phyloP scores from a whole-genome alignment of 1,140 invertebrate genomes.

The Tetramorium alpestre region DNA sequence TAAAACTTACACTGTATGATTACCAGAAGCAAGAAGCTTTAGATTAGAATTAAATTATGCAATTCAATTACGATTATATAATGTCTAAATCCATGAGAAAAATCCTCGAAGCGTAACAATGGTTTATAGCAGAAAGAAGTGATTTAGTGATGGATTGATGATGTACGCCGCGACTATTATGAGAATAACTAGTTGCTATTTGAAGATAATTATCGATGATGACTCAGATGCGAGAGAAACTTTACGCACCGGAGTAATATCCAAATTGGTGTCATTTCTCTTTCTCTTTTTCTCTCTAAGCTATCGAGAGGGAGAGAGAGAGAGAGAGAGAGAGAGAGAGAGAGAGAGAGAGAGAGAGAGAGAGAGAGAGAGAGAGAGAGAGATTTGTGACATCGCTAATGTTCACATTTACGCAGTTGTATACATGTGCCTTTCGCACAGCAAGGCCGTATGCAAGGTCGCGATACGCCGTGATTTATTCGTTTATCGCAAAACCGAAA shows the following conservation, averaged over 20 bases:
- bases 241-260: conserved; percentile 7
- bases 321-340: not conserved
- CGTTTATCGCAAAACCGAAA: not conserved
- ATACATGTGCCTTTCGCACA: conserved; percentile 1
- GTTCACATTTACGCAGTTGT: conserved; percentile 30
- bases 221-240: conserved; percentile 45
- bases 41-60: not conserved
- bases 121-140: not conserved
- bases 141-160: not conserved
- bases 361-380: not conserved
- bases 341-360: too few relatives aligned
- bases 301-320: too few relatives aligned
- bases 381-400: conserved; percentile 21
- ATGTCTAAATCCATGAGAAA: conserved; percentile 3
- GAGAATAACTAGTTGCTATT: not conserved
- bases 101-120: conserved; percentile 3
- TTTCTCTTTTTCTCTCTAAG: not conserved
- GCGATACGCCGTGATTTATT: not conserved
- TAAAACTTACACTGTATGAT: not conserved
- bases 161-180: not conserved
- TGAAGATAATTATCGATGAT: conserved; percentile 35
- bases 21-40: not conserved
- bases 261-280: conserved; percentile 37
- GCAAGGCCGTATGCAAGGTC: conserved; percentile 44
- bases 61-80: conserved; percentile 16